Evolutionary conservation across 2,113 vertebrate genomes (phyloP), one percentile per base, ranked within the genome.

Genomic region (Trogon surrucura): DNA sequence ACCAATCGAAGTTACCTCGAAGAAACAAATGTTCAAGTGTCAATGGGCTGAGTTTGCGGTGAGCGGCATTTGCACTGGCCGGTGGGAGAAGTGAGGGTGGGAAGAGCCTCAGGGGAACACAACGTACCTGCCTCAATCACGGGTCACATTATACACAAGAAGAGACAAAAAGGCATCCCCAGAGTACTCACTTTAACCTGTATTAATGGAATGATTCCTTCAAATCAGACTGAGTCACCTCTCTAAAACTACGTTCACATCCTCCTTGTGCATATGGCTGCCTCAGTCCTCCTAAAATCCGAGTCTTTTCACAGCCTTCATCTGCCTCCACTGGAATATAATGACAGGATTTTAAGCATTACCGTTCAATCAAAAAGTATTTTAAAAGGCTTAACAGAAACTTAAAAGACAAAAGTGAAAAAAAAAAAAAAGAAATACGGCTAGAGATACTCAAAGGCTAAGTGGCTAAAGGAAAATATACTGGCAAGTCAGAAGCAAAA

Each of bases 361-460:
- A 51, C 23, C 32, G 44, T 64, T 85, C 61, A 79, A 15, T 38
- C 47, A 81, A 72, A 30, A 91, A 64, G 5, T 18, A 56, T 81
- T 94, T 96, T 44, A 13, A 79, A 96, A 85, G 16, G 44, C 53
- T 78, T 60, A 64, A 66, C n/a, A 67, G 53, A 82, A 93, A 89
- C 45, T 91, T 67, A 34, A 71, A 84, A 89, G n/a, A 58, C 22
- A 54, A 73, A 87, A 91, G 36, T 32, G 9, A 54, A 74, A 93
- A 51, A 80, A 74, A 80, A 74, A 25, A 23, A 13, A 66, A 60
- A 27, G 13, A 41, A 22, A 11, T 7, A 25, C 38, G 82, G 54
- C 16, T 80, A 29, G 65, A 66, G 51, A 45, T n/a, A 60, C 36
- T 84, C 26, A 65, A 50, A 88, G 69, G 38, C 80, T 48, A 22